Evolutionary conservation across 2,888 invertebrate genomes (phyloP), one percentile per base, ranked within the genome.

Genomic region (Aricia artaxerxes): DNA sequence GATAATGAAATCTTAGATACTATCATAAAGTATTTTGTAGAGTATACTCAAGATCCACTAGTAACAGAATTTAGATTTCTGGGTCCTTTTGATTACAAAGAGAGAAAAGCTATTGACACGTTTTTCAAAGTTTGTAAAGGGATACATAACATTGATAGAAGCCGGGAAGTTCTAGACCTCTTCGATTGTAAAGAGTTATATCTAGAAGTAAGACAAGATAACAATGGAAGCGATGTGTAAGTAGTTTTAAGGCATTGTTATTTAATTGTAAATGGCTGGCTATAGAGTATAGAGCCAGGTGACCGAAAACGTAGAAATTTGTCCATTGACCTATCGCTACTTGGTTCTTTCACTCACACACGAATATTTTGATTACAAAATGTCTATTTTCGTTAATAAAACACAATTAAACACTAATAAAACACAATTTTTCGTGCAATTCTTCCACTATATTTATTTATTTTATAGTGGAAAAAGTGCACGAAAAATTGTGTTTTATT

Each of bases 31-130:
- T 89, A 81, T 81, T 91, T 90, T 77, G 80, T 80, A 0, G 89
- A 89, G 1, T 91, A 91, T 73, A 73, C 82, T 2, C 77, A 78
- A 0, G 81, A 83, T 1, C 82, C 81, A 0, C 81, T 78, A 0
- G 88, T 82, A 82, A 85, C 83, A 0, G 88, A 90, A 61, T 88
- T 90, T 11, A 87, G 89, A 57, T 91, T 90, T 81, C 82, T 91
- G 0, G 91, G 91, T 0, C 83, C 87, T 0, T 91, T 89, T 80
- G 81, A 81, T 0, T 79, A 80, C 2, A 82, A 85, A 0, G 89
- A 90, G 61, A 78, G 84, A 0, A 77, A 81, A 0, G 83, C 82
- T 1, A 84, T 90, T 0, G 85, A 86, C 6, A 80, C 82, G 1
- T 91, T 91, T 69, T 81, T 89, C 16, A 82, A 82, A 78, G 84